Evolutionary conservation across 2,797 vertebrate genomes (phyloP).

Genomic region (Channallabes apus): DNA sequence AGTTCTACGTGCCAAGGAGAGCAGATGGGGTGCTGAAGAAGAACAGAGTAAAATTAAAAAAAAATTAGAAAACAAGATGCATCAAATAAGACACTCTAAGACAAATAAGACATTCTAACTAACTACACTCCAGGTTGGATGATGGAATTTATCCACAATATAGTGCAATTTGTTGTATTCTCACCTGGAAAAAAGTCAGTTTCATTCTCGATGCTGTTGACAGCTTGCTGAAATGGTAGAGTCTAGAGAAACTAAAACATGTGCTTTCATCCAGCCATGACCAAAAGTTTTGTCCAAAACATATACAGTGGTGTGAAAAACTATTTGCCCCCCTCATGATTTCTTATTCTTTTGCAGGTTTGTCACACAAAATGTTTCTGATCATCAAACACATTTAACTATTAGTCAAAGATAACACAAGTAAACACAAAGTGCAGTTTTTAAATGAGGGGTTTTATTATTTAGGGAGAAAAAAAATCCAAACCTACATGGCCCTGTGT

Average conservation of each 20-base stretch:
- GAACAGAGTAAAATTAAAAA: constrained; percentile 40
- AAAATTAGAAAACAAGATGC: constrained; percentile 32
- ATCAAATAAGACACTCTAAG: constrained; percentile 31
- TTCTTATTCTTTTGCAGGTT: too few relatives aligned
- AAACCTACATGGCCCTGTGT: too few relatives aligned
- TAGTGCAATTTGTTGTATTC: neutral
- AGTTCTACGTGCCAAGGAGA: constrained; percentile 58
- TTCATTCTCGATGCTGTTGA: neutral
- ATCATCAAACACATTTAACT: too few relatives aligned
- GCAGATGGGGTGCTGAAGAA: constrained; percentile 66
- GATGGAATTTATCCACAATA: constrained; percentile 19
- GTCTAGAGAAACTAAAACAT: neutral
- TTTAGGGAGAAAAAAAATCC: too few relatives aligned
- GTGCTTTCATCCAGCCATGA: neutral
- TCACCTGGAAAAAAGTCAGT: neutral
- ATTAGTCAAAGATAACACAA: too few relatives aligned
- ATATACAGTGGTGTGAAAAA: too few relatives aligned
- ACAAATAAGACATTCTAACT: constrained; percentile 59
- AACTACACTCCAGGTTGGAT: neutral
- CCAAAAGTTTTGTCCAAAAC: neutral
- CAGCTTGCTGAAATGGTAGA: neutral
- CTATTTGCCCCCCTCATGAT: too few relatives aligned
- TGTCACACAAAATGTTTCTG: too few relatives aligned
- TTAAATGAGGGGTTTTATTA: too few relatives aligned
- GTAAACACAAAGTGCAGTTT: too few relatives aligned